phyloP scores from a whole-genome alignment of 1,140 invertebrate genomes.

The Diorhabda elongata region DNA sequence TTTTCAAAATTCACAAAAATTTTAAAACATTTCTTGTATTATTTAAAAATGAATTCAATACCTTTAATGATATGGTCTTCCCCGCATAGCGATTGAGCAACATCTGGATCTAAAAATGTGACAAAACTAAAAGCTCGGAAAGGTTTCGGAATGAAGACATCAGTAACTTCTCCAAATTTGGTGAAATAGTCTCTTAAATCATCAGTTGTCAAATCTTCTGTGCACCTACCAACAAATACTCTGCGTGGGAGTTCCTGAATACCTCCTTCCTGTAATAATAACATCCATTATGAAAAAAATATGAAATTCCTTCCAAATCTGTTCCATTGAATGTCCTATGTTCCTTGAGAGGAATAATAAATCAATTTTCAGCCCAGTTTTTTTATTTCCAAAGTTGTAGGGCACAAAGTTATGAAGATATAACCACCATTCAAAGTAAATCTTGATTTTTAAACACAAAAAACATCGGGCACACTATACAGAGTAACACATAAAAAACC shows the following conservation, averaged over 20 bases:
- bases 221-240: constrained; percentile 93
- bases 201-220: constrained; percentile 83
- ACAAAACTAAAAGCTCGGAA: constrained; percentile 95
- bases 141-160: constrained; percentile 93
- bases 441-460: no score
- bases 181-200: constrained; percentile 92
- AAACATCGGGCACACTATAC: no score
- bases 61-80: constrained; percentile 97
- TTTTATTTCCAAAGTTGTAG: no score
- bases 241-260: constrained; percentile 88
- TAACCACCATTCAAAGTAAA: no score
- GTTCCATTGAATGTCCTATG: no score
- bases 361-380: no score
- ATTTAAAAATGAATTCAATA: constrained; percentile 14
- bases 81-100: constrained; percentile 89
- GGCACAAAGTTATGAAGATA: no score
- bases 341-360: no score
- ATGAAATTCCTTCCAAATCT: no score
- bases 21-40: background rate
- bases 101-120: constrained; percentile 90
- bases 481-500: no score
- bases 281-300: no score
- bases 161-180: constrained; percentile 92
- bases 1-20: background rate
- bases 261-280: constrained; percentile 63